Conservation (phyloP, 2,888 invertebrate genomes). For the Perdita meconis region DNA sequence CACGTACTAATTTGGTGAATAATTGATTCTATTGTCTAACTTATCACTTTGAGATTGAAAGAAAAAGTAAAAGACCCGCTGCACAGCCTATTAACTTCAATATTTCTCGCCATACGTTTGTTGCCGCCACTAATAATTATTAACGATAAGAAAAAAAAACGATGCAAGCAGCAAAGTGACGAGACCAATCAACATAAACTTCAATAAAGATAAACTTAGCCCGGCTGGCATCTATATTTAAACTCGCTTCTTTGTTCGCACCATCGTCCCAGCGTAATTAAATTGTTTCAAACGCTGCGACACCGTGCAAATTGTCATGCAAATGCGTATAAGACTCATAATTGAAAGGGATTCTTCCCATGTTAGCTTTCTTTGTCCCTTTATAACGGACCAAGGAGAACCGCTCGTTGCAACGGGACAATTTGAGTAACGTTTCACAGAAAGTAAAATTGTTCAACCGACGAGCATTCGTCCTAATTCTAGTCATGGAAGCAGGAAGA, state of each 20-base stretch:
- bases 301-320: constrained; percentile 9
- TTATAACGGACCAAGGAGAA: not conserved
- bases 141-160: constrained; percentile 8
- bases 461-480: constrained; percentile 1
- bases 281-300: constrained; percentile 34
- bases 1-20: no score
- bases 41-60: no score
- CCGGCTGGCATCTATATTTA: constrained; percentile 76
- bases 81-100: no score
- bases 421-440: not conserved
- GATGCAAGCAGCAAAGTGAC: constrained; percentile 49
- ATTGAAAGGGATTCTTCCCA: not conserved
- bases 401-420: not conserved
- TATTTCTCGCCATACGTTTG: not conserved
- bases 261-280: constrained; percentile 36
- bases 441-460: not conserved
- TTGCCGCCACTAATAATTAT: not conserved
- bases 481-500: constrained; percentile 7
- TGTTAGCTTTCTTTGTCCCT: not conserved
- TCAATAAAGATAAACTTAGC: constrained; percentile 79
- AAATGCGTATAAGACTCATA: not conserved
- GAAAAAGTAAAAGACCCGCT: no score
- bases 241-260: constrained; percentile 59
- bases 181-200: constrained; percentile 73
- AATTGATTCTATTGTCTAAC: no score